These are phyloP conservation scores for Bimastos eiseni DNA, from an alignment of 2,888 invertebrate species.

Conservation along the genomic window DNA sequence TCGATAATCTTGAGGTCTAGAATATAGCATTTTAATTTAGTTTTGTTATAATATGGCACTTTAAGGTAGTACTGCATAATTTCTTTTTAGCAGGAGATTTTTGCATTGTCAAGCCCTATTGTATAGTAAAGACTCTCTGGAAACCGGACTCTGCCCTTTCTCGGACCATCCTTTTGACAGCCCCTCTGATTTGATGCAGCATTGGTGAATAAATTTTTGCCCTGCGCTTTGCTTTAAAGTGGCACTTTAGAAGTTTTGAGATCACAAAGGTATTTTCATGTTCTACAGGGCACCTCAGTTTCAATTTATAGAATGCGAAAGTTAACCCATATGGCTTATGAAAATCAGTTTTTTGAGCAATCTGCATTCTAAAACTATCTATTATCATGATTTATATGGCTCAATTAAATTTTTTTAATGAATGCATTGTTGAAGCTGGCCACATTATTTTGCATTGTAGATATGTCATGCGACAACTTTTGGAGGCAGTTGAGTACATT, in stretches of 20 bases:
- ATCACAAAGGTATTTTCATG: not conserved
- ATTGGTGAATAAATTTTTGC: too few relatives aligned
- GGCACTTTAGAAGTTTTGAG: too few relatives aligned
- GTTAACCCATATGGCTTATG: not conserved
- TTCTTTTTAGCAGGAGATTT: not conserved
- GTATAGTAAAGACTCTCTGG: not conserved
- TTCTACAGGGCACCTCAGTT: not conserved
- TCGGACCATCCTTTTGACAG: too few relatives aligned
- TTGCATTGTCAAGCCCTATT: not conserved
- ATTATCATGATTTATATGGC: not conserved
- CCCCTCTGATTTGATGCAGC: too few relatives aligned
- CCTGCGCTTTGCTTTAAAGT: too few relatives aligned
- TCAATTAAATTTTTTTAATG: not conserved
- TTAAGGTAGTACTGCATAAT: not conserved
- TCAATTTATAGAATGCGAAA: not conserved
- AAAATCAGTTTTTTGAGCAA: not conserved
- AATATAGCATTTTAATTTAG: too few relatives aligned
- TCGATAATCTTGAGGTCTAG: too few relatives aligned
- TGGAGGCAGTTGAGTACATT: slow-evolving; percentile 91
- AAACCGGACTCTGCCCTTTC: too few relatives aligned
- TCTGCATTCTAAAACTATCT: not conserved
- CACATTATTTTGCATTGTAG: slow-evolving; percentile 47
- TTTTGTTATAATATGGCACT: too few relatives aligned
- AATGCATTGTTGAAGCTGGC: not conserved
- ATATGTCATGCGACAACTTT: slow-evolving; percentile 75